Evolutionary conservation across 1,140 invertebrate genomes (phyloP), one percentile per base, ranked within the genome.

Genomic region (Lepidostoma basale): DNA sequence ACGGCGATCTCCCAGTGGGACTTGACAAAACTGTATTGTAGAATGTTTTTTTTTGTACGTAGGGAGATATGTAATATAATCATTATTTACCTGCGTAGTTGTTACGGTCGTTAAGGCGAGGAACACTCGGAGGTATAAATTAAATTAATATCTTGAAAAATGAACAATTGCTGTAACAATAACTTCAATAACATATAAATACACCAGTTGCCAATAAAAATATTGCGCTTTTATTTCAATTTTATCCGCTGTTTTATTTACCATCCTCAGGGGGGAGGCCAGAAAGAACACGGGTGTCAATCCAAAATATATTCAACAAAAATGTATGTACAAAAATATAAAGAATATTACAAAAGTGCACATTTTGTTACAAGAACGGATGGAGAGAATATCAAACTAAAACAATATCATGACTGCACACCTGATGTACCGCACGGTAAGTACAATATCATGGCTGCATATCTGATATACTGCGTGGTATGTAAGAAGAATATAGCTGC

Each of bases 181-280:
- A 71, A 67, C 60, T 59, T 63, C 47, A 72, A 72, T 67, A 69
- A 73, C 70, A 69, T 69, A 68, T 62, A 73, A 73, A 73, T 58
- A 69, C 70, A 73, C 67, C 67, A 73, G 70, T 67, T 73, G 70
- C 70, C 70, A 73, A 73, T 73, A 73, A 73, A 73, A 69, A 23
- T 12, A 73, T 65, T 69, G 70, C 62, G 70, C 70, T 73, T 73
- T 73, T 73, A 73, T 73, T 73, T 73, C 63, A 67, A 62, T 69
- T 68, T 72, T 66, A 64, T 64, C 25, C 23, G 18, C 58, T 45
- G 45, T 70, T 62, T 69, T 49, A 69, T 69, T 63, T 36, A 18
- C 30, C 28, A 36, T 56, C 5, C 16, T 36, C 28, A n/a, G n/a
- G n/a, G n/a, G n/a, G n/a, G n/a, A n/a, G n/a, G n/a, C n/a, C n/a